Evolutionary conservation across 1,140 invertebrate genomes (phyloP).

Genomic region (Zaprionus nigranus): DNA sequence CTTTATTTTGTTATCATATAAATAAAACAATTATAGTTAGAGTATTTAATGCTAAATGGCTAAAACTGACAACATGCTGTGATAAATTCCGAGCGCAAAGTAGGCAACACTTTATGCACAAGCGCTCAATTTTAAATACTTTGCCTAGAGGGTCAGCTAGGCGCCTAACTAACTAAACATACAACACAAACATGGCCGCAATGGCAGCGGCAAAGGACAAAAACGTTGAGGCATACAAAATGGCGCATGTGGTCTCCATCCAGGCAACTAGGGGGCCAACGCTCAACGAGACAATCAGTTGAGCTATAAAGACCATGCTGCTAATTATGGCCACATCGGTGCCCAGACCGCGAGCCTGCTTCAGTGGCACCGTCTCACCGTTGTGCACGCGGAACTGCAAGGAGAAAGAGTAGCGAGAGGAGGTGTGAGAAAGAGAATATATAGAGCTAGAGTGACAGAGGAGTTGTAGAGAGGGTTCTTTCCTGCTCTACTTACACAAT

Average conservation of each 20-base stretch:
- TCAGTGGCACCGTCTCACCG: slow-evolving; percentile 84
- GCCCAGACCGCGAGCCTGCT: slow-evolving; percentile 89
- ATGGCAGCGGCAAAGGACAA: slow-evolving; percentile 90
- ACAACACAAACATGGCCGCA: slow-evolving; percentile 90
- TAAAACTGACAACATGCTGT: not conserved
- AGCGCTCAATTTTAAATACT: slow-evolving; percentile 25
- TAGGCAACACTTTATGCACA: slow-evolving; percentile 46
- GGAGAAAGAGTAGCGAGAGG: not conserved
- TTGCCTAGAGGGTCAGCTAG: not conserved
- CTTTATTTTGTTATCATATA: slow-evolving; percentile 12
- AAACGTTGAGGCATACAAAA: slow-evolving; percentile 89
- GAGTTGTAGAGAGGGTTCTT: not conserved
- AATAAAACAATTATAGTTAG: slow-evolving; percentile 3
- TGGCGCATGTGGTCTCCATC: slow-evolving; percentile 89
- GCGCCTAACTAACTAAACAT: slow-evolving; percentile 84
- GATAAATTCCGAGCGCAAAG: not conserved
- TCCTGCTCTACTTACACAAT: slow-evolving; percentile 86
- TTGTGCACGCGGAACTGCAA: slow-evolving; percentile 85
- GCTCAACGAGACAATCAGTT: slow-evolving; percentile 90
- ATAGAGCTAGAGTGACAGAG: not conserved
- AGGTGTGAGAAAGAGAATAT: not conserved
- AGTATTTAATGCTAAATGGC: not conserved
- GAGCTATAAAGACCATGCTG: slow-evolving; percentile 93
- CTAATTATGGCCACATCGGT: slow-evolving; percentile 93
- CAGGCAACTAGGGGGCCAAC: slow-evolving; percentile 89